Evolutionary conservation across 1,140 invertebrate species (phyloP).

Genomic region (Magallana gigas): DNA sequence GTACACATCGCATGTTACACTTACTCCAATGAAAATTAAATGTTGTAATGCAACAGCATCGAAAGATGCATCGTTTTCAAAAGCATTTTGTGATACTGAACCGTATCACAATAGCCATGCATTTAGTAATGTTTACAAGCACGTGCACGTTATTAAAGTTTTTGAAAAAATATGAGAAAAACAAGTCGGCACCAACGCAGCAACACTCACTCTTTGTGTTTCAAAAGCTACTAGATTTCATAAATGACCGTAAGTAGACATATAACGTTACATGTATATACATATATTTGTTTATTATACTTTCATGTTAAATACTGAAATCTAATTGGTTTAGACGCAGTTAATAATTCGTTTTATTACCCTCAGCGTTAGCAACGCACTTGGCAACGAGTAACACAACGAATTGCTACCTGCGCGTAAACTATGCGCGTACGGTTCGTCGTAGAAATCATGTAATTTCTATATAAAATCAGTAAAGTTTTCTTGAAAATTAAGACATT

Average conservation of each 20-base stretch:
- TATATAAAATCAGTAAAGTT: too few relatives aligned
- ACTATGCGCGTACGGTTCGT: too few relatives aligned
- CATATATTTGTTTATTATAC: too few relatives aligned
- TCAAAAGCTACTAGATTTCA: not conserved
- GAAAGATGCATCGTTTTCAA: not conserved
- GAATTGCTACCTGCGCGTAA: too few relatives aligned
- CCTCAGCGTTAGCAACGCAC: too few relatives aligned
- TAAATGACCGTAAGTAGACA: not conserved
- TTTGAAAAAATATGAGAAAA: not conserved
- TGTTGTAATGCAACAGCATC: not conserved
- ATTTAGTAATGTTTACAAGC: not conserved
- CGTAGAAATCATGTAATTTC: too few relatives aligned
- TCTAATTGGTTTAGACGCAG: too few relatives aligned
- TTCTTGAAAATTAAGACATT: too few relatives aligned
- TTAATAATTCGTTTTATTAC: too few relatives aligned
- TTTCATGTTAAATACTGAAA: too few relatives aligned
- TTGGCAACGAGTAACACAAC: too few relatives aligned
- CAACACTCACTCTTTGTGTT: not conserved
- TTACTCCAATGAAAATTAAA: not conserved
- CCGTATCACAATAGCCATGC: not conserved
- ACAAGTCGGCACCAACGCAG: not conserved
- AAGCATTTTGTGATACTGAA: not conserved
- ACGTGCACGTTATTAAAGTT: not conserved
- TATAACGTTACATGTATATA: too few relatives aligned
- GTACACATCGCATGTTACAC: not conserved